A percentile compares a stretch with the other conserved stretches of the same genome.
These are phyloP conservation scores for Mesoclemmys tuberculata DNA, from an alignment of 2,113 vertebrate species.

Conservation along the genomic window DNA sequence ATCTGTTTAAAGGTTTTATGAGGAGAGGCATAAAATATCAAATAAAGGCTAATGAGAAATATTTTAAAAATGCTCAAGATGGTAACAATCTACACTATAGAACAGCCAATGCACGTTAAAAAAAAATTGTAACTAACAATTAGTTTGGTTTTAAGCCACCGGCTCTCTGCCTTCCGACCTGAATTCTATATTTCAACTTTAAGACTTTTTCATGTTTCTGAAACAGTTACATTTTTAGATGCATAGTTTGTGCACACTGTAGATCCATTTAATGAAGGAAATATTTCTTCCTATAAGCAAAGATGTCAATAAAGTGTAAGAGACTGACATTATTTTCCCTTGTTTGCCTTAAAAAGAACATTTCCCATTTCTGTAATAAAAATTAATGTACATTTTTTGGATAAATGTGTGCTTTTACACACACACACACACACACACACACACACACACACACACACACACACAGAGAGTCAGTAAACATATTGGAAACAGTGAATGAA, in stretches of 20 bases:
- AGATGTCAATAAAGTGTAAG: constrained; percentile 70
- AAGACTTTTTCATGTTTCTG: constrained; percentile 77
- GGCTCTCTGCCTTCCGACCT: constrained; percentile 75
- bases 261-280: constrained; percentile 62
- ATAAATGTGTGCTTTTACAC: neutral
- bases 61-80: constrained; percentile 81
- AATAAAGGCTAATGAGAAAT: constrained; percentile 87
- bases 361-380: constrained; percentile 36
- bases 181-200: constrained; percentile 66
- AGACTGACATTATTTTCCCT: constrained; percentile 56
- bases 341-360: constrained; percentile 56
- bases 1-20: constrained; percentile 85
- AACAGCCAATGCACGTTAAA: constrained; percentile 71
- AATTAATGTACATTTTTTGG: constrained; percentile 60
- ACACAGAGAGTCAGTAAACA: neutral
- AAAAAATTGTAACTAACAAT: constrained; percentile 73
- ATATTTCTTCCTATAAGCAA: constrained; percentile 69
- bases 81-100: constrained; percentile 73
- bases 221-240: constrained; percentile 58
- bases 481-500: constrained; percentile 26
- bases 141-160: constrained; percentile 75
- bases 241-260: constrained; percentile 69
- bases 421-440: neutral
- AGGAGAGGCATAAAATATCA: constrained; percentile 89
- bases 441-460: neutral